Base-by-base conservation (phyloP, 1,140 invertebrate species). In the Hetaerina americana region DNA sequence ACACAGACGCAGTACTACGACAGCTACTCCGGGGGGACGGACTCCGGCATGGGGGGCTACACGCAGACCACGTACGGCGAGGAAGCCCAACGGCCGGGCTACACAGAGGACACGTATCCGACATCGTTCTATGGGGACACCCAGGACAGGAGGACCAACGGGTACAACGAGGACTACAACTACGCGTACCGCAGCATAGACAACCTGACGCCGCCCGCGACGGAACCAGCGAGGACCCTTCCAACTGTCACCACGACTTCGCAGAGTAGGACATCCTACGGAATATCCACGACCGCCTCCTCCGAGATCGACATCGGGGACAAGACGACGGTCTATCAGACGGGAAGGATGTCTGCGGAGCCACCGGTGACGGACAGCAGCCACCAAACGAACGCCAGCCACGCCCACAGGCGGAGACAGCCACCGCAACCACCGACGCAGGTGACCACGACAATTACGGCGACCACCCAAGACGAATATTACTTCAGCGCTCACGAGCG, bases 121-220 rank as follows among this genome's bases (percentile, higher is more conserved):
- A 68, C 31, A 15, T 71, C 70, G 18, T 24, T 28, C 57, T 49
- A 73, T 40, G 40, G 40, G 40, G 40, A 70, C 57, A 24, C 25
- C 3, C 22, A 26, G n/a, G 69, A 57, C 68, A 27, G 57, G 31
- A 5, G 68, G 40, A 12, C 71, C 22, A 71, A 66, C 69, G 68
- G 69, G 76, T 88, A 87, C 79, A 88, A 90, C 81, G 87, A 89
- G 78, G 85, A 90, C 77, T 88, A 86, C 74, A 89, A 89, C 79
- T 88, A 88, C 79, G 85, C 86, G 75, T 90, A 90, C 79, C 82
- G 84, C 72, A 88, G 87, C 80, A 84, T 83, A 75, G 85, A 86
- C 78, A 86, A 87, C 79, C 80, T 84, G 74, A 83, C 82, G 66
- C 84, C 73, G 74, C 74, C 77, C 72, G 24, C 76, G 77, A 25